Conservation (phyloP, 2,888 invertebrate species). For the Perizoma flavofasciatum region DNA sequence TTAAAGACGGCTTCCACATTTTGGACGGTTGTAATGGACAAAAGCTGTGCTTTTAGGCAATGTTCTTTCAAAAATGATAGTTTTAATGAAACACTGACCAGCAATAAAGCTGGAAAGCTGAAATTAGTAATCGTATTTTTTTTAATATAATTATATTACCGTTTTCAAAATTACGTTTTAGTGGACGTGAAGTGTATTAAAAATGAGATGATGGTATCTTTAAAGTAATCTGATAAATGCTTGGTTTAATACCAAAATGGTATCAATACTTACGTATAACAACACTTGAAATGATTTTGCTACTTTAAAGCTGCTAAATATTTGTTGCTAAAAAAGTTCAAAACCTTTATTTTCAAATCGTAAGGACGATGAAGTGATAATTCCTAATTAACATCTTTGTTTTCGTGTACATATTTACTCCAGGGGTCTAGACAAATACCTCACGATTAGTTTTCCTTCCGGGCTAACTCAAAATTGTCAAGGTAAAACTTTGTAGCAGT, state of each 20-base stretch:
- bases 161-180: constrained; percentile 6
- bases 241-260: constrained; percentile 10
- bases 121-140: not conserved
- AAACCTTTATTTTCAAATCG: too few species aligned
- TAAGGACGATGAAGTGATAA: too few species aligned
- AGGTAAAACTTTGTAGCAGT: too few species aligned
- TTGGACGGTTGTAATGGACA: constrained; percentile 69
- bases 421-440: too few species aligned
- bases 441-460: too few species aligned
- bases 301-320: constrained; percentile 11
- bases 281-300: not conserved
- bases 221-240: constrained; percentile 21
- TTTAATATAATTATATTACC: not conserved
- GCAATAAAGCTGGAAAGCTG: not conserved
- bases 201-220: constrained; percentile 26
- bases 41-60: constrained; percentile 53
- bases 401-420: too few species aligned
- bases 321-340: too few species aligned
- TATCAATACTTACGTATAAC: constrained; percentile 2
- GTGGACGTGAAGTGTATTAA: constrained; percentile 16
- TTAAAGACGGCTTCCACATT: constrained; percentile 64
- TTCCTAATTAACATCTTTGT: too few species aligned
- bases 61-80: constrained; percentile 25
- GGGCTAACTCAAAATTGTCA: too few species aligned
- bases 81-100: not conserved